These are phyloP conservation scores for Tupiocoris notatus DNA, from an alignment of 2,888 invertebrate genomes.

Conservation along the genomic window DNA sequence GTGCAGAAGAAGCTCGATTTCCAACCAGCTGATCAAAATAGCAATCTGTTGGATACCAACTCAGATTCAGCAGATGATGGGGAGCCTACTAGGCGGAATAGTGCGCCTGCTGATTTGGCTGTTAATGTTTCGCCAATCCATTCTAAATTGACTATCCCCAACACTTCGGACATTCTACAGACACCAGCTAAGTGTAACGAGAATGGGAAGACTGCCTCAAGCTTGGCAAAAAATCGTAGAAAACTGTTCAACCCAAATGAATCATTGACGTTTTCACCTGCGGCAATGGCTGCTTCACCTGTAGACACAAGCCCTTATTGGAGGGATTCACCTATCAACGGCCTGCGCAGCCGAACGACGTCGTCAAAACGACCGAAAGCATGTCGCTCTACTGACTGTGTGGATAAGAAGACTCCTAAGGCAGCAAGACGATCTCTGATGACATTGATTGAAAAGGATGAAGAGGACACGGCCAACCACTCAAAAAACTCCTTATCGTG, in stretches of 20 bases:
- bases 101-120: slow-evolving; percentile 22
- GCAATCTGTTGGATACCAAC: background rate
- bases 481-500: slow-evolving; percentile 38
- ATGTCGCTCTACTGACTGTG: background rate
- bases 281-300: background rate
- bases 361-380: slow-evolving; percentile 1
- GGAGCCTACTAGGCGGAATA: slow-evolving; percentile 18
- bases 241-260: slow-evolving; percentile 32
- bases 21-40: background rate
- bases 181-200: slow-evolving; percentile 6
- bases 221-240: background rate
- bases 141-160: background rate
- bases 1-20: slow-evolving; percentile 26
- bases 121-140: background rate
- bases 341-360: background rate
- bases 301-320: slow-evolving; percentile 15
- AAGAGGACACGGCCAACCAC: background rate
- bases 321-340: background rate
- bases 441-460: slow-evolving; percentile 20
- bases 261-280: slow-evolving; percentile 2
- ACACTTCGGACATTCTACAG: background rate
- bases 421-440: slow-evolving; percentile 22
- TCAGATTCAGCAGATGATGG: background rate
- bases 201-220: too few relatives aligned
- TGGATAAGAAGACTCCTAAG: background rate